Base-by-base conservation (phyloP, 2,797 vertebrate species). In the Pangasius sanitwongsei region DNA sequence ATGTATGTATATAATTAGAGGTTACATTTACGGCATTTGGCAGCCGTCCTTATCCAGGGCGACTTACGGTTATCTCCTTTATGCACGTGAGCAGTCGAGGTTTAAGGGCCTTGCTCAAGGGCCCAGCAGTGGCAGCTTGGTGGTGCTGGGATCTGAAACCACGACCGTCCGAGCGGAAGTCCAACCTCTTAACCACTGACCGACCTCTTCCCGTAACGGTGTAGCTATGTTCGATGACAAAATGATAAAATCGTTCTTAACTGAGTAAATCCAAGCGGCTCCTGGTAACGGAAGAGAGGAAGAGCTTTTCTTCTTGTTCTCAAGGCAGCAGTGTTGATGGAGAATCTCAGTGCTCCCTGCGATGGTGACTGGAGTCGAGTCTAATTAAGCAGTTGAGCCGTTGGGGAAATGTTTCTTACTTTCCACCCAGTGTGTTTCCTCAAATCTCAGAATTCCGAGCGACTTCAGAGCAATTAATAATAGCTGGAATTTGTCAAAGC, bases 371-470 rank as follows among this genome's bases (percentile, higher is more conserved):
- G 6, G 20, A 55, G 67, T 57, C 6, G 53, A 37, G 48, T 25
- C 70, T 86, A 86, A 77, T 86, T 86, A 77, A 77, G 70, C 55
- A 48, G 11, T 11, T 48, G 57, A 77, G 41, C 41, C 55, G 1
- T 63, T 77, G 16, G 72, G 72, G 72, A 48, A 86, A 69, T 80
- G 50, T 80, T 53, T 77, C 74, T 28, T 77, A 4, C 44, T 77
- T 78, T 78, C 75, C 75, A 18, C 20, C 44, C 12, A 78, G 50
- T 8, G 28, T 5, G 12, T 57, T 53, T 53, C 53, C 25, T 25
- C 16, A 59, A 31, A 82, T 59, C 20, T 34, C 15, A 37, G n/a
- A 81, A 34, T 37, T 82, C 55, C 78, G 25, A 59, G 78, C 12
- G 11, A 59, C 55, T n/a, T n/a, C n/a, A 25, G 55, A 82, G 53